These are phyloP conservation scores for Tetragonula carbonaria DNA, from an alignment of 2,888 invertebrate genomes.

Conservation along the genomic window DNA sequence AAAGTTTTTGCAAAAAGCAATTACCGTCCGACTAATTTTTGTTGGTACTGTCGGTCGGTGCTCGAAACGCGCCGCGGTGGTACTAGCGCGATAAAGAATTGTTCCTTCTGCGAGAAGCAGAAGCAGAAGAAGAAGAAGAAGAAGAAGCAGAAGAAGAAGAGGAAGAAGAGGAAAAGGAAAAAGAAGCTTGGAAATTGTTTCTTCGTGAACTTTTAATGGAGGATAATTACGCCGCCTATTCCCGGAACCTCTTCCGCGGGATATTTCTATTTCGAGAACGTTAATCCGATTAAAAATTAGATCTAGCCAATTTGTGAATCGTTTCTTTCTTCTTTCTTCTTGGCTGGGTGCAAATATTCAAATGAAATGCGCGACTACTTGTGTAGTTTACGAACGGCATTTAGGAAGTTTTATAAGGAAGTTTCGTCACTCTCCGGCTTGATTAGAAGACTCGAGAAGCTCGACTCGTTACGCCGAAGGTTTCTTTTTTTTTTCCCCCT, in stretches of 20 bases:
- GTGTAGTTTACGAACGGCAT: neutral
- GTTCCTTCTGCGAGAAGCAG: neutral
- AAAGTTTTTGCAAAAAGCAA: slow-evolving; percentile 40
- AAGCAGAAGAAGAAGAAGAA: neutral
- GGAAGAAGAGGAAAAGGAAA: too few relatives aligned
- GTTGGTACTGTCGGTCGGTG: slow-evolving; percentile 1
- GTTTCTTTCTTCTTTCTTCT: neutral
- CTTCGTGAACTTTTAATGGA: slow-evolving; percentile 39
- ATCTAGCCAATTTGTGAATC: too few relatives aligned
- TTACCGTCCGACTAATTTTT: slow-evolving; percentile 23
- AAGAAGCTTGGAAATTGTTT: slow-evolving; percentile 32
- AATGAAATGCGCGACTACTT: neutral
- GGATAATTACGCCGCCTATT: slow-evolving; percentile 30
- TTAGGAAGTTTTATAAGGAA: neutral
- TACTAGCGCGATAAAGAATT: slow-evolving; percentile 25
- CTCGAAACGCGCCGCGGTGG: neutral
- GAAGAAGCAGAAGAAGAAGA: too few relatives aligned
- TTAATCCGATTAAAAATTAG: slow-evolving; percentile 22
- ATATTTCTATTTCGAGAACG: slow-evolving; percentile 14
- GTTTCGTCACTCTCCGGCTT: neutral
- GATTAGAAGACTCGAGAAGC: neutral
- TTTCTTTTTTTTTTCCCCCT: neutral
- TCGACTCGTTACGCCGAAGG: neutral
- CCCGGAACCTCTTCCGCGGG: too few relatives aligned
- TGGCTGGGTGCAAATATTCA: neutral